Evolutionary conservation across 2,888 invertebrate genomes (phyloP).

Genomic region (Melitaea athalia): DNA sequence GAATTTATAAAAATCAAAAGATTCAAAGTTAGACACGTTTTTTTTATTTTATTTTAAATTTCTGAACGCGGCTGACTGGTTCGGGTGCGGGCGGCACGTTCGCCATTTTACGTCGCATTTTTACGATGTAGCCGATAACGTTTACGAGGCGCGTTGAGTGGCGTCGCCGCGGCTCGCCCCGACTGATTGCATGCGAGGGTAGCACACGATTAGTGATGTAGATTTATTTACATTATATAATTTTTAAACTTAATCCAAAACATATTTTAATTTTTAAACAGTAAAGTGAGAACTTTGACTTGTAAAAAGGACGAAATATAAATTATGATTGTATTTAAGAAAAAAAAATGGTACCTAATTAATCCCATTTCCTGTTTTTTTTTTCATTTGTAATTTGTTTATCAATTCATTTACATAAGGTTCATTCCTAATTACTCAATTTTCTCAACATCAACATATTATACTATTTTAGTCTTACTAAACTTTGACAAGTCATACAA

Average conservation of each 20-base stretch:
- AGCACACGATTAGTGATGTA: slow-evolving; percentile 35
- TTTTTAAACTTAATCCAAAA: neutral
- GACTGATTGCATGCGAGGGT: slow-evolving; percentile 73
- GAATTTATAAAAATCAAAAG: neutral
- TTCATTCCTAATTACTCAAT: no score
- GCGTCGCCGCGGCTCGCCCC: slow-evolving; percentile 76
- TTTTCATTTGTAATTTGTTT: no score
- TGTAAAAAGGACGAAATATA: no score
- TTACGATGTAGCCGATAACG: slow-evolving; percentile 80
- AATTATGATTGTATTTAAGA: no score
- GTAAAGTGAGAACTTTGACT: no score
- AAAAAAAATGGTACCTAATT: no score
- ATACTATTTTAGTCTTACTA: no score
- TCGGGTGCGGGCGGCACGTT: slow-evolving; percentile 56
- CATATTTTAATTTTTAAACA: neutral
- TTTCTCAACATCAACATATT: no score
- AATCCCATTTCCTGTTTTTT: no score
- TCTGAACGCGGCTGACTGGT: slow-evolving; percentile 21
- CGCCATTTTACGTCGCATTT: slow-evolving; percentile 77
- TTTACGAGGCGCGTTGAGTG: slow-evolving; percentile 79
- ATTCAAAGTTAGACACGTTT: slow-evolving; percentile 6
- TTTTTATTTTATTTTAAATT: slow-evolving; percentile 27
- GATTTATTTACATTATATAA: neutral
- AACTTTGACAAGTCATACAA: no score
- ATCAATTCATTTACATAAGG: no score